Evolutionary conservation across 2,113 vertebrate genomes (phyloP).

Genomic region (Crotophaga sulcirostris): DNA sequence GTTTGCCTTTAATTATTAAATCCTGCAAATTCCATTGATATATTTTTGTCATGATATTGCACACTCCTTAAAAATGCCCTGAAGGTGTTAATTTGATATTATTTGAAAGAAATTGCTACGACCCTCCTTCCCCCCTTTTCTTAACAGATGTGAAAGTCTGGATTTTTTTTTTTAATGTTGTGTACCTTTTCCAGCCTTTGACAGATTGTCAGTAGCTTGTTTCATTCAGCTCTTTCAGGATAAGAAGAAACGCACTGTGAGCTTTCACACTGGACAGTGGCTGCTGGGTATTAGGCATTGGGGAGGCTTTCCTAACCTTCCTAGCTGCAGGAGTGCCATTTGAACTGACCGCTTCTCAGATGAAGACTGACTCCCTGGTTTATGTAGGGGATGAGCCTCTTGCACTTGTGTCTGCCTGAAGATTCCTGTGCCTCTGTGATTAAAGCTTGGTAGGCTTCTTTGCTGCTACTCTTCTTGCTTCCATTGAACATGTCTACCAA

Average conservation of each 20-base stretch:
- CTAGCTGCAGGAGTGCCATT: background rate
- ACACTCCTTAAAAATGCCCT: background rate
- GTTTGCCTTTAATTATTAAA: background rate
- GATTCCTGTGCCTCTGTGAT: background rate
- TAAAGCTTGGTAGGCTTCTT: background rate
- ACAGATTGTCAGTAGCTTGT: background rate
- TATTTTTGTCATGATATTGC: background rate
- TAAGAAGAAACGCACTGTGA: background rate
- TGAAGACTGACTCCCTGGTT: background rate
- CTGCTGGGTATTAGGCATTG: background rate
- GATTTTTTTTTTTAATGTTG: background rate
- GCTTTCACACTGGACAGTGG: background rate
- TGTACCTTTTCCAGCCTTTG: background rate
- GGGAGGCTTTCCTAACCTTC: background rate
- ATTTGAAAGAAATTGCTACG: background rate
- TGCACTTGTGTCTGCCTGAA: background rate
- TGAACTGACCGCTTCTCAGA: background rate
- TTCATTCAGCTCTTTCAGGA: background rate
- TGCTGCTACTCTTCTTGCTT: background rate
- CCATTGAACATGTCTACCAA: background rate
- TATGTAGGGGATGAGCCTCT: background rate
- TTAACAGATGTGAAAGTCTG: background rate
- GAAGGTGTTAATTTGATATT: background rate
- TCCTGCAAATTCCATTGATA: background rate
- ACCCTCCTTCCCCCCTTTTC: fast-evolving